phyloP scores from a whole-genome alignment of 2,888 invertebrate genomes.

The Melanotus villosus region DNA sequence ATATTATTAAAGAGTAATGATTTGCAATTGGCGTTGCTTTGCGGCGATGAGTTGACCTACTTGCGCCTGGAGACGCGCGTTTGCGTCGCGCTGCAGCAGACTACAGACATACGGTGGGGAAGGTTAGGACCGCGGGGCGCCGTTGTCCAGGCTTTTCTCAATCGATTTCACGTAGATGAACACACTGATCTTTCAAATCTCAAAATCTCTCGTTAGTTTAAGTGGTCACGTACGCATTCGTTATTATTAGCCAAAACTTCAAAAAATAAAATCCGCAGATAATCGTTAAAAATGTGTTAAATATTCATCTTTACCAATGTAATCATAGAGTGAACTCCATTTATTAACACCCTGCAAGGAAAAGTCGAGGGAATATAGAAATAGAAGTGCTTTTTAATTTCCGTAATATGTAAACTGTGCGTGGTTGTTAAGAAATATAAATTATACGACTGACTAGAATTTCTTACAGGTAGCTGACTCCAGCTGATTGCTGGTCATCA shows the following conservation, averaged over 20 bases:
- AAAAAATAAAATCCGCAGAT: too few relatives aligned
- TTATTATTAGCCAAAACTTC: too few relatives aligned
- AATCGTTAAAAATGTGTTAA: not conserved
- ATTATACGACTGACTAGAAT: too few relatives aligned
- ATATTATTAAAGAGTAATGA: too few relatives aligned
- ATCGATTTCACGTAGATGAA: slow-evolving; percentile 31
- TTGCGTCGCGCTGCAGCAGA: slow-evolving; percentile 42
- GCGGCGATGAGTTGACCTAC: slow-evolving; percentile 29
- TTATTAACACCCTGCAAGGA: too few relatives aligned
- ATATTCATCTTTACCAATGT: too few relatives aligned
- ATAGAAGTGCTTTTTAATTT: too few relatives aligned
- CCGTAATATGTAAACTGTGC: too few relatives aligned
- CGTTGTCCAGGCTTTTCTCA: slow-evolving; percentile 24
- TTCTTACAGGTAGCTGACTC: slow-evolving; percentile 6
- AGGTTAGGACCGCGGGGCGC: slow-evolving; percentile 45
- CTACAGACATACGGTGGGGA: slow-evolving; percentile 40
- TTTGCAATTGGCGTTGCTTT: slow-evolving; percentile 8
- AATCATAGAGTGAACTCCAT: too few relatives aligned
- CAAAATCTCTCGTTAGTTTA: not conserved
- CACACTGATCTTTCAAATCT: not conserved
- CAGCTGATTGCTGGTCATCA: slow-evolving; percentile 39
- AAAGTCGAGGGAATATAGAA: too few relatives aligned
- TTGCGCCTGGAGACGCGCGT: slow-evolving; percentile 36
- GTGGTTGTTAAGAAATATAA: too few relatives aligned
- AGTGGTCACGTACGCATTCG: too few relatives aligned